Base-by-base conservation (phyloP, 2,888 invertebrate genomes). In the Tenthredo distinguenda region DNA sequence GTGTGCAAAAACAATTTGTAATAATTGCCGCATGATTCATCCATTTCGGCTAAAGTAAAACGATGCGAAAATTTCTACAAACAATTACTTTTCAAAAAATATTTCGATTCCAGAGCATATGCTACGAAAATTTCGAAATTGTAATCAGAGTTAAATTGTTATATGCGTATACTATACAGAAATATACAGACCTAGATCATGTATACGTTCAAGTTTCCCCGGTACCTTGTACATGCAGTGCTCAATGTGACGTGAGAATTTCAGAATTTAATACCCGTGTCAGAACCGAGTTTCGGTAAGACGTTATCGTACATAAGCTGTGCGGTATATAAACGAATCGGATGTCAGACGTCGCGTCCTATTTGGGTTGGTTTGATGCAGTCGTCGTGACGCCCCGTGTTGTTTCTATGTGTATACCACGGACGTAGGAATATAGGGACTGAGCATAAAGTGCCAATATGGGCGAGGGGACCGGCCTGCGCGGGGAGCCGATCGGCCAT, bases 241-340 rank as follows among this genome's bases (percentile, higher is more conserved):
- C 34, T 34, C 43, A 40, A 34, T 47, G 62, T 10, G 40, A 62
- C 58, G 62, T 55, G 62, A 65, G 40, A 81, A 58, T 81, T 81
- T 40, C 58, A 37, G 72, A 21, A 65, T 81, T 58, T 62, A 65
- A 81, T 37, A 81, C 65, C 62, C 65, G 21, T 81, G 81, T 81
- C 81, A 81, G 40, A 81, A 21, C 21, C 26, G 40, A 15, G 62
- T 81, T 81, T 81, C 65, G 12, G 81, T 21, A 55, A 81, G 81
- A 40, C 81, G 81, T 81, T 81, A 81, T 81, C 81, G 81, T 18
- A 31, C 62, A 37, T 81, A 81, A 81, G 81, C 81, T 81, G 62
- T 37, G 37, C 43, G 21, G 37, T 43, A 15, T 77, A 68, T 68
- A 81, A 81, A 65, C 62, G 81, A 81, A 62, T 81, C 81, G 55